Evolutionary conservation across 1,140 invertebrate species (phyloP).

Genomic region (Cryptotermes secundus): DNA sequence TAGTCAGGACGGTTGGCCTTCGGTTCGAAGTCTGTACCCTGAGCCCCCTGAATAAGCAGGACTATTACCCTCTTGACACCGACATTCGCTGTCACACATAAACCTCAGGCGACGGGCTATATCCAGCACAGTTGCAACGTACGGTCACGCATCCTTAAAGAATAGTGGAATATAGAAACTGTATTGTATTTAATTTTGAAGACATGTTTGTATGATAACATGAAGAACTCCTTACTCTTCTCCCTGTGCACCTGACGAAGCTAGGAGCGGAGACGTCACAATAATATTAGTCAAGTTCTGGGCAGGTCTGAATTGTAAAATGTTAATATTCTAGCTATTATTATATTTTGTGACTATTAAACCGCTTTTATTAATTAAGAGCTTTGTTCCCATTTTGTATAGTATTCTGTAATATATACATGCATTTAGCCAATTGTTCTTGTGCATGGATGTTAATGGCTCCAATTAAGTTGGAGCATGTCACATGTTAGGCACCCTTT

Average conservation of each 20-base stretch:
- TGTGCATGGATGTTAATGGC: not conserved
- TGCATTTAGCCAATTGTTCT: not conserved
- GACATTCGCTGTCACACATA: too few relatives aligned
- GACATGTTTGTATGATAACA: not conserved
- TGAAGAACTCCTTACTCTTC: not conserved
- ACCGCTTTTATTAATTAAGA: not conserved
- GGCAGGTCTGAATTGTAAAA: constrained; percentile 5
- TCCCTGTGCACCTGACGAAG: not conserved
- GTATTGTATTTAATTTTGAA: too few relatives aligned
- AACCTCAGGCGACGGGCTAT: too few relatives aligned
- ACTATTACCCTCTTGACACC: too few relatives aligned
- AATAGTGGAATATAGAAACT: too few relatives aligned
- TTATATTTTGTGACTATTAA: not conserved
- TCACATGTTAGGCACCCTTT: not conserved
- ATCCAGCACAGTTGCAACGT: too few relatives aligned
- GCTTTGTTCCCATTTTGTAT: not conserved
- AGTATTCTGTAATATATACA: constrained; percentile 8
- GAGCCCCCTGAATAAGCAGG: too few relatives aligned
- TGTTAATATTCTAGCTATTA: not conserved
- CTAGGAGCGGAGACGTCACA: not conserved
- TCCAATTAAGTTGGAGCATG: not conserved
- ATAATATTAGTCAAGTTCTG: constrained; percentile 1
- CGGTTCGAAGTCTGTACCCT: too few relatives aligned
- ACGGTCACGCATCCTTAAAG: too few relatives aligned
- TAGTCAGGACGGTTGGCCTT: too few relatives aligned